Percentiles rank a stretch among this genome's conserved stretches.
Evolutionary conservation across 2,797 vertebrate genomes (phyloP).

Genomic region (Holocentrus rufus): DNA sequence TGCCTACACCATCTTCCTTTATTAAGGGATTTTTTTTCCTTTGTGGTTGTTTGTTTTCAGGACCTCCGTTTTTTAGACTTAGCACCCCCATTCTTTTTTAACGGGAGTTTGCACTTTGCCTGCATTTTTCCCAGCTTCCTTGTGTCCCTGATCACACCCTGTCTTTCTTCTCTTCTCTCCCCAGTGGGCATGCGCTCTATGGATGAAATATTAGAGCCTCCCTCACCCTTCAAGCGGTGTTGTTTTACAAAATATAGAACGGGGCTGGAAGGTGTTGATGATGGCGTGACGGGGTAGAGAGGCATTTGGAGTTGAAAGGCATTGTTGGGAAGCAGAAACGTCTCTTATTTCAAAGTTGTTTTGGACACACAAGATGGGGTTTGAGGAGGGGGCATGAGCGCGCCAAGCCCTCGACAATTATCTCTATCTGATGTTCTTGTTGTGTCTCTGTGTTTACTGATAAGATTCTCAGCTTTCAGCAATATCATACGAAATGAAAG

Average conservation of each 20-base stretch:
- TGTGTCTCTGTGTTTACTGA: neutral
- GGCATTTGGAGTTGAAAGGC: slow-evolving; percentile 35
- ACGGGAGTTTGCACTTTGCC: neutral
- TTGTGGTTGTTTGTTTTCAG: neutral
- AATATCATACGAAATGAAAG: too few relatives aligned
- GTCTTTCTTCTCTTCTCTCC: slow-evolving; percentile 10
- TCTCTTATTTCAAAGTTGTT: slow-evolving; percentile 52
- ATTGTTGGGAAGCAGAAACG: slow-evolving; percentile 40
- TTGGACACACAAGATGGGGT: slow-evolving; percentile 22
- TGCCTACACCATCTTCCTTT: neutral
- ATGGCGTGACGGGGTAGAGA: slow-evolving; percentile 6
- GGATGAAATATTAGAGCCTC: slow-evolving; percentile 40
- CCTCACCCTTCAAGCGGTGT: slow-evolving; percentile 44
- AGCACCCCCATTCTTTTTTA: neutral
- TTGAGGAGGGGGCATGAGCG: neutral
- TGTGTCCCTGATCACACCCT: slow-evolving; percentile 30
- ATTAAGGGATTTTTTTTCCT: neutral
- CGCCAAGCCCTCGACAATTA: slow-evolving; percentile 1
- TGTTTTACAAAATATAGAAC: slow-evolving; percentile 54
- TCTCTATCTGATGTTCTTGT: slow-evolving; percentile 15
- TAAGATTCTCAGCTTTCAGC: neutral
- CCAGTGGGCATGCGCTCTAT: neutral
- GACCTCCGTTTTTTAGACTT: neutral
- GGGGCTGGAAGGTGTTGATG: slow-evolving; percentile 22
- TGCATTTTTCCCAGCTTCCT: slow-evolving; percentile 30